Evolutionary conservation across 1,140 invertebrate genomes (phyloP), one percentile per base, ranked within the genome.

Genomic region (Cydia pomonella): DNA sequence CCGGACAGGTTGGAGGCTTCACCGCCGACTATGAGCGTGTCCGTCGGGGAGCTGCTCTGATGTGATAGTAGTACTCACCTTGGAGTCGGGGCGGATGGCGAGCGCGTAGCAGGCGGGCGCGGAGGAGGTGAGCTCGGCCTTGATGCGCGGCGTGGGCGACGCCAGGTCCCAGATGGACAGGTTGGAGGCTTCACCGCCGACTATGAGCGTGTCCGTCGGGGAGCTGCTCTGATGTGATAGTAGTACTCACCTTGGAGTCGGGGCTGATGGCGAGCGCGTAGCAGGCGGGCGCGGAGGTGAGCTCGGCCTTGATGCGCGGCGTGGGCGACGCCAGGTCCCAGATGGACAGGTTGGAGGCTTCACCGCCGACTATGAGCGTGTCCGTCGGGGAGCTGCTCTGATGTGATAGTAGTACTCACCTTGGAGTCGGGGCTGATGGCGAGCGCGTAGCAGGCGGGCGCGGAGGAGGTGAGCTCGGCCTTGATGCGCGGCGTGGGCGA

Each of bases 101-200:
- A 99, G 94, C 25, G 99, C 99, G 90, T 99, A 99, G 92, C 99
- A 99, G 0, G 99, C 99, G 0, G 98, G 98, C 59, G 98, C 98
- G 74, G 96, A 97, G 0, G 98, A 99, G n/a, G 98, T 99, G 41
- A 99, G 94, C 89, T 99, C 99, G 7, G 98, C 98, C 88, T 97
- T 97, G 77, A 97, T 97, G 72, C 97, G 94, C 12, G 98, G 97
- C 74, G 97, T 98, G 1, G 96, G 96, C 77, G 96, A 96, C 64
- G 97, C 97, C 72, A 99, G 88, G 93, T 99, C 98, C 98, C 98
- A 99, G 85, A 99, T 99, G 63, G 97, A 98, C 64, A 99, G 94
- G 83, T 98, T 99, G 76, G 97, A 98, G 7, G 98, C 98, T 93
- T 99, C 99, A 1, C 98, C 98, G 69, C 99, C 99, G 18, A 99